phyloP scores from a whole-genome alignment of 2,888 invertebrate species.

The Hypomecis punctinalis region DNA sequence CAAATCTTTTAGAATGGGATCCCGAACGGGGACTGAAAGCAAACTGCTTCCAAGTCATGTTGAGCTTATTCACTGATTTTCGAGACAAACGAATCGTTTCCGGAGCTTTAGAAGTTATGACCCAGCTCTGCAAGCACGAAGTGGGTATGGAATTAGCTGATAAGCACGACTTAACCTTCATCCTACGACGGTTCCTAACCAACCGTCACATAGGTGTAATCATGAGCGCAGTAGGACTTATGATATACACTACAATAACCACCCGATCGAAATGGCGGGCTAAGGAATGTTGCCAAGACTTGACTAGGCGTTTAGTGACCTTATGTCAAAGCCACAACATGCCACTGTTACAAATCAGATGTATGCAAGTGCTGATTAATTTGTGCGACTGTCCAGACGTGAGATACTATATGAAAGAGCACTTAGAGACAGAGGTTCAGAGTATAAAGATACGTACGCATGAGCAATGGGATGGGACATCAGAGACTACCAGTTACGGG shows the following conservation, averaged over 20 bases:
- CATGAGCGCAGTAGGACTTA: slow-evolving; percentile 64
- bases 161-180: slow-evolving; percentile 63
- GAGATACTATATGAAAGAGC: slow-evolving; percentile 59
- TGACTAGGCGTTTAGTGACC: slow-evolving; percentile 59
- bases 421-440: slow-evolving; percentile 59
- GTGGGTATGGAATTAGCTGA: slow-evolving; percentile 70
- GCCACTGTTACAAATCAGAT: slow-evolving; percentile 64
- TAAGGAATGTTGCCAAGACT: slow-evolving; percentile 60
- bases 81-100: slow-evolving; percentile 59
- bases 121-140: slow-evolving; percentile 71
- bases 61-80: slow-evolving; percentile 55
- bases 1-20: slow-evolving; percentile 67
- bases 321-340: slow-evolving; percentile 57
- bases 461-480: slow-evolving; percentile 72
- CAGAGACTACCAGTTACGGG: slow-evolving; percentile 62
- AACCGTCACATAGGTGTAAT: slow-evolving; percentile 55
- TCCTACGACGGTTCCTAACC: slow-evolving; percentile 52
- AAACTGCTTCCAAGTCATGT: slow-evolving; percentile 72
- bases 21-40: slow-evolving; percentile 62
- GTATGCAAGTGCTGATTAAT: slow-evolving; percentile 72
- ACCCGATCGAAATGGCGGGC: slow-evolving; percentile 75
- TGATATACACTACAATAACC: slow-evolving; percentile 69
- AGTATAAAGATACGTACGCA: slow-evolving; percentile 59
- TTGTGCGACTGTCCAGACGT: slow-evolving; percentile 75
- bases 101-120: slow-evolving; percentile 70